A percentile compares a stretch with the other conserved stretches of the same genome.
phyloP scores from a whole-genome alignment of 2,797 vertebrate species.

The Sebastes vulpes region DNA sequence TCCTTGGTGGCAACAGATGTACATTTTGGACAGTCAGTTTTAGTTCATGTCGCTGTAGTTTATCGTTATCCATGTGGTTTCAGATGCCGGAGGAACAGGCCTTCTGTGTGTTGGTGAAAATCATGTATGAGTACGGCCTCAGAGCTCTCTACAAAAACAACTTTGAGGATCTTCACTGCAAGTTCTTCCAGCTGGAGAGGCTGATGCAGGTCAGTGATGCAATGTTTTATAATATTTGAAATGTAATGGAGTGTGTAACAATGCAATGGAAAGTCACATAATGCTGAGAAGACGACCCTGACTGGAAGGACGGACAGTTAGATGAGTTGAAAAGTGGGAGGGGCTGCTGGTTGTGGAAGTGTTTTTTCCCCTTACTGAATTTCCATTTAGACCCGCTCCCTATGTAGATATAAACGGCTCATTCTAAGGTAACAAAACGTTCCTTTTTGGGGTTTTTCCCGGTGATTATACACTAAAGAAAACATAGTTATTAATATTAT shows the following conservation, averaged over 20 bases:
- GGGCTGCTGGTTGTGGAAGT: background rate
- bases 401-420: too few species aligned
- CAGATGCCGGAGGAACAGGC: constrained; percentile 99
- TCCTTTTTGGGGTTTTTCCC: too few species aligned
- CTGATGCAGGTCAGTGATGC: constrained; percentile 91
- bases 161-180: constrained; percentile 98
- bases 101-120: constrained; percentile 97
- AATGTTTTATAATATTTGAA: background rate
- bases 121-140: constrained; percentile 96
- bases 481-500: too few species aligned
- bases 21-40: background rate
- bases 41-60: background rate
- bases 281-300: background rate
- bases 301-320: background rate
- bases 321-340: background rate
- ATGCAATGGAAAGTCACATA: background rate
- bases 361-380: background rate
- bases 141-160: constrained; percentile 96
- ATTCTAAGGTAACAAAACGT: too few species aligned
- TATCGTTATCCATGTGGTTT: constrained; percentile 21
- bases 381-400: background rate
- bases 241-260: background rate
- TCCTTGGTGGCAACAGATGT: background rate
- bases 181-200: constrained; percentile 97
- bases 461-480: too few species aligned